Conservation (phyloP, 2,797 vertebrate genomes). For the Spatula versicolor region DNA sequence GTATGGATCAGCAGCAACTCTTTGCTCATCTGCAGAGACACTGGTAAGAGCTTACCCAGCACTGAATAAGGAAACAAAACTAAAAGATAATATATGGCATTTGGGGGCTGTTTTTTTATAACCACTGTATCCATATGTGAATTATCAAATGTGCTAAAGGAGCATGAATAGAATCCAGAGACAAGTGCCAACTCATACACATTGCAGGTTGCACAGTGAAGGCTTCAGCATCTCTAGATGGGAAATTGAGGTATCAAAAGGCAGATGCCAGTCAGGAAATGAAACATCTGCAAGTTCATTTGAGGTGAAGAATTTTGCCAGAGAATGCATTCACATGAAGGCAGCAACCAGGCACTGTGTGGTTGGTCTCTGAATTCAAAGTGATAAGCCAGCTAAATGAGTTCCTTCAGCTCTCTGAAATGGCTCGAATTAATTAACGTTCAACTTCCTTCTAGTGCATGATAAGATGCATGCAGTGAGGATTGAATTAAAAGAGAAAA, state of each 20-base stretch:
- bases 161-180: neutral
- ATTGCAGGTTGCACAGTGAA: neutral
- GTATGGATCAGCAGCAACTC: neutral
- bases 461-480: constrained; percentile 6
- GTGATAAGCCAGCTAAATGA: neutral
- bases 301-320: constrained; percentile 10
- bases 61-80: neutral
- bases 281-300: neutral
- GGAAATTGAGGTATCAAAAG: neutral
- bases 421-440: constrained; percentile 36
- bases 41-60: neutral
- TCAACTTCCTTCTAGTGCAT: neutral
- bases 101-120: neutral
- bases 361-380: constrained; percentile 11
- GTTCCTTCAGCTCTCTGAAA: constrained; percentile 14
- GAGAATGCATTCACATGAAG: neutral
- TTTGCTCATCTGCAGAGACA: neutral
- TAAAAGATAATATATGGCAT: neutral
- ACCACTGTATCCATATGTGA: neutral
- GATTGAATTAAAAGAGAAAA: constrained; percentile 34
- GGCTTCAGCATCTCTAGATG: neutral
- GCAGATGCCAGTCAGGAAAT: neutral
- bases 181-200: neutral
- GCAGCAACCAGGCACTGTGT: neutral
- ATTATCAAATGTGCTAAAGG: neutral